Base-by-base conservation (phyloP, 2,113 vertebrate genomes). In the Falcunculus frontatus region DNA sequence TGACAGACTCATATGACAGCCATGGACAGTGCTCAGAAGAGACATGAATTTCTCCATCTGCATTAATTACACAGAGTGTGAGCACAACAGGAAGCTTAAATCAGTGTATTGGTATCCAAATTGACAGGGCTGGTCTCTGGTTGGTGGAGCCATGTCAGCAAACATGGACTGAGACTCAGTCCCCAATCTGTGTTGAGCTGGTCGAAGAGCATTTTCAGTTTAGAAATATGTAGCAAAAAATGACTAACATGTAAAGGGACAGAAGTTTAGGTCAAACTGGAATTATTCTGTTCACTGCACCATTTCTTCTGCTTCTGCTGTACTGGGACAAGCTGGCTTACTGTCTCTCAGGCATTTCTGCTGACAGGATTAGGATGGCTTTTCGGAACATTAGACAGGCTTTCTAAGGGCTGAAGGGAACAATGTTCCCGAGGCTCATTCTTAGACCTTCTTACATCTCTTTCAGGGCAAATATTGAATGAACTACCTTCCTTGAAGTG, bases 161-260 rank as follows among this genome's bases (percentile, higher is more conserved):
- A 16, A 32, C 5, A 14, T 0, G 4, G 42, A 41, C 22, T 4
- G 7, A 82, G 49, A 69, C n/a, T 30, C 0, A 0, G 12, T 18
- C 56, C 29, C 25, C 1, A 4, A 0, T 27, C 39, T 25, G 10
- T 22, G 2, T 9, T 70, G 27, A 46, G 68, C 47, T 57, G 27
- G 8, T 41, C 41, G 13, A 86, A 65, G 22, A 27, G 21, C 30
- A 19, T 35, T 49, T 68, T 9, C 5, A 16, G 42, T 41, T 85
- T 64, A 87, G 32, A 73, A 83, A 89, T 27, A 15, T 13, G 21
- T 12, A 72, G 44, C 25, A 82, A 63, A 84, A 53, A 91, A 52
- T 56, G 3, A 26, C 15, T 82, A 33, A 33, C 14, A 6, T 11
- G 18, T 35, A 82, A 69, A 30, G 29, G 47, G 65, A 60, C 29